Base-by-base conservation (phyloP, 2,797 vertebrate genomes). In the Sciurus carolinensis region DNA sequence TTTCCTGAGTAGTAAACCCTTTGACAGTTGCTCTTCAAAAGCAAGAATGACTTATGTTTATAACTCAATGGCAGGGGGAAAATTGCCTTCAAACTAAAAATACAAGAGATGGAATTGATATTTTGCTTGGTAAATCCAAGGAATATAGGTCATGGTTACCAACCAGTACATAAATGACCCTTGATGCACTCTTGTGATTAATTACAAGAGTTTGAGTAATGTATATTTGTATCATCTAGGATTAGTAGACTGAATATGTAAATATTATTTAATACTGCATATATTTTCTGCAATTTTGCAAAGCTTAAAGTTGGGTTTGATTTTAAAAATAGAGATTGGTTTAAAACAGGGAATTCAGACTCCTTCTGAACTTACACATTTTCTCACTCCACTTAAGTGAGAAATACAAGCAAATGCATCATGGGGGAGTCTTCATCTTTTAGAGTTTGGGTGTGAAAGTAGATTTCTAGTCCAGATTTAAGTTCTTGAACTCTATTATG, bases 1-100 rank as follows among this genome's bases (percentile, higher is more conserved):
- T 28, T 94, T 22, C 50, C 67, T 85, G 50, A 77, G n/a, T 59
- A 54, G 30, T 57, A 83, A 83, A 91, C 26, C 5, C 24, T 82
- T 82, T 91, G 44, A 94, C 11, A 85, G 42, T 18, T 76, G 22
- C 42, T 95, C 77, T 79, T 73, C 62, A 36, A 15, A 83, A 26
- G 69, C 14, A 4, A 80, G 30, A 85, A 44, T 91, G 80, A 87
- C 94, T 88, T 95, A 75, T 92, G 24, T 75, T 94, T 84, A 71
- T 86, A 93, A 90, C 24, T 81, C 73, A 85, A 33, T 57, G 50
- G 39, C 30, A 91, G 57, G 12, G 82, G 82, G 84, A 79, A 88
- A 87, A 50, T n/a, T 75, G 18, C 47, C n/a, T 90, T 90, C 54
- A 96, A 92, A 87, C 42, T 83, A 18, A 94, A 79, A 44, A 62